Percentiles rank a stretch among this genome's conserved stretches.
phyloP scores from a whole-genome alignment of 2,113 vertebrate species.

The Bettongia penicillata region DNA sequence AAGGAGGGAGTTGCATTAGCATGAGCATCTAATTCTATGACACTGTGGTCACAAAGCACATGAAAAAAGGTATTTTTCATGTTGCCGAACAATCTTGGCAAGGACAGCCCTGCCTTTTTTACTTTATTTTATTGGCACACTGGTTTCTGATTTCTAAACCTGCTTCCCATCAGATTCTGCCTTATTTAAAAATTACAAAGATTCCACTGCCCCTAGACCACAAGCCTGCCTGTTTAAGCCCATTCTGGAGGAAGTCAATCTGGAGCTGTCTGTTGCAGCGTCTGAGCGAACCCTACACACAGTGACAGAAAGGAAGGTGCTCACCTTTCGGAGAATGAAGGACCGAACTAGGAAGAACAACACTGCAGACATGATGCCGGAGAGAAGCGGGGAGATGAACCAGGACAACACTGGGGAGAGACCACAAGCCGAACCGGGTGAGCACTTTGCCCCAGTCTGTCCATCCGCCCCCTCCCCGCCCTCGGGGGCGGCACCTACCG shows the following conservation, averaged over 20 bases:
- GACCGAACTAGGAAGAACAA: slow-evolving; percentile 93
- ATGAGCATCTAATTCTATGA: not conserved
- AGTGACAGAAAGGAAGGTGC: not conserved
- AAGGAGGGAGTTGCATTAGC: not conserved
- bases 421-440: not conserved
- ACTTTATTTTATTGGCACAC: not conserved
- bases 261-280: not conserved
- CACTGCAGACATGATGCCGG: slow-evolving; percentile 95
- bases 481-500: slow-evolving; percentile 82
- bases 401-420: slow-evolving; percentile 92
- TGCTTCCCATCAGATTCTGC: not conserved
- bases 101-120: too few relatives aligned
- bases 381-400: slow-evolving; percentile 97
- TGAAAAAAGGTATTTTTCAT: not conserved
- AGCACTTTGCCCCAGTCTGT: too few relatives aligned
- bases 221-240: slow-evolving; percentile 18
- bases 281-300: not conserved
- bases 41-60: not conserved
- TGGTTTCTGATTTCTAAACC: not conserved
- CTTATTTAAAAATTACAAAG: not conserved
- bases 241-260: not conserved
- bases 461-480: too few relatives aligned
- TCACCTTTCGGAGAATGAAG: slow-evolving; percentile 94
- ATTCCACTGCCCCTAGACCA: slow-evolving; percentile 36
- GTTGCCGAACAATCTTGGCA: not conserved